Base-by-base conservation (phyloP, 2,113 vertebrate genomes). In the Lophochroa leadbeateri region DNA sequence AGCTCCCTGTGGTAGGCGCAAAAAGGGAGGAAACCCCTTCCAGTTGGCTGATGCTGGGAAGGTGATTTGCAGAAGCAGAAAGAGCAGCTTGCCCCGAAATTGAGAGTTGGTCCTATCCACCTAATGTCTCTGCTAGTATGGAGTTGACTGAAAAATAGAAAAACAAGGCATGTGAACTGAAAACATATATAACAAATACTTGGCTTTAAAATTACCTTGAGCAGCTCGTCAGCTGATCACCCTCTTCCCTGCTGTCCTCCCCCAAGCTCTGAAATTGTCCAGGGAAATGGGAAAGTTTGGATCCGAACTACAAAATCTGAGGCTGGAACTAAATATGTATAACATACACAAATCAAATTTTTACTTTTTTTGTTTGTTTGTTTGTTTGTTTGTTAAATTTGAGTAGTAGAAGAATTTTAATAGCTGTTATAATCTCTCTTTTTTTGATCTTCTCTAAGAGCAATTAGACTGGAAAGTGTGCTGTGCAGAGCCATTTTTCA, bases 1-100 rank as follows among this genome's bases (percentile, higher is more conserved):
- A 13, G 20, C 19, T 67, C 12, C 52, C n/a, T 61, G 33, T 0
- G 2, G 1, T 4, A 31, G 46, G 14, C 29, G 50, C 1, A 5
- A 49, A 44, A 61, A 65, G 33, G 53, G 7, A 64, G 25, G 64
- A 83, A 50, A 92, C 68, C 2, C 2, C 19, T 72, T 60, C 11
- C 44, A 24, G 21, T 16, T 47, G 17, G 35, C 7, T 10, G 7
- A 12, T 16, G 17, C 16, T 37, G 25, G 44, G 35, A 91, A 47
- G 29, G 13, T 16, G 37, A 80, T 74, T 33, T 39, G 28, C 49
- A 82, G 71, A n/a, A 44, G 24, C 23, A 23, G 28, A 46, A 86
- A 71, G 50, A 17, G 7, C 33, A 33, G 6, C 20, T 83, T 78
- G 18, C 46, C 41, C 35, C 49, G 27, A 35, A 2, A 31, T 23